phyloP scores from a whole-genome alignment of 2,888 invertebrate species.

The Epinotia demarniana region DNA sequence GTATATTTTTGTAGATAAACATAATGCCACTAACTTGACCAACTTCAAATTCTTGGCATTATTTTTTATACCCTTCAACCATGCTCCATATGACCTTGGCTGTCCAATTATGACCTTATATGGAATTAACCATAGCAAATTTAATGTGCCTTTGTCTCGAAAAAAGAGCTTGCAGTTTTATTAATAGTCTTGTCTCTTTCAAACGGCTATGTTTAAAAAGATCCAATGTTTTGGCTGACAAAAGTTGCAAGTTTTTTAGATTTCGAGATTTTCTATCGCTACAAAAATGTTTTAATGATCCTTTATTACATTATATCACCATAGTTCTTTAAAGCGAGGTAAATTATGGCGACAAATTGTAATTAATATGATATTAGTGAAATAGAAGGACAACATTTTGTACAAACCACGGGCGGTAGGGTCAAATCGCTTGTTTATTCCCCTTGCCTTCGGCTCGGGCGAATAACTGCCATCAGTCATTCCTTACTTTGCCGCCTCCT shows the following conservation, averaged over 20 bases:
- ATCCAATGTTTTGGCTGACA: background rate
- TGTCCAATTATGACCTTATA: background rate
- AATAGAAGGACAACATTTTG: no score
- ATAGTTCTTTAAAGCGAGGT: no score
- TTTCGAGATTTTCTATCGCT: no score
- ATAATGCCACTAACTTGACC: slow-evolving; percentile 27
- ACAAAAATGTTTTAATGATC: no score
- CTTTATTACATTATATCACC: no score
- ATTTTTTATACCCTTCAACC: slow-evolving; percentile 11
- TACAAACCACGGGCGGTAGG: no score
- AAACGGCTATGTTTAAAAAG: background rate
- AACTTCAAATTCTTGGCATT: slow-evolving; percentile 19
- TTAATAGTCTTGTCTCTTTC: background rate
- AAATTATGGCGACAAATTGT: no score
- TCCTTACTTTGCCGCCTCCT: background rate
- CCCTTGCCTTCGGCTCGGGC: background rate
- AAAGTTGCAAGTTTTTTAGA: no score
- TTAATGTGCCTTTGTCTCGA: background rate
- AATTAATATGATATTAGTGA: no score
- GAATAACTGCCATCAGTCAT: background rate
- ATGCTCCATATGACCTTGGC: slow-evolving; percentile 35
- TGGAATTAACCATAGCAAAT: slow-evolving; percentile 3
- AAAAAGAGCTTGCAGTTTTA: background rate
- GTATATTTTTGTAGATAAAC: slow-evolving; percentile 28
- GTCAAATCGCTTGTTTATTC: background rate